phyloP scores from a whole-genome alignment of 2,888 invertebrate genomes.

The Branchipolynoe longqiensis region DNA sequence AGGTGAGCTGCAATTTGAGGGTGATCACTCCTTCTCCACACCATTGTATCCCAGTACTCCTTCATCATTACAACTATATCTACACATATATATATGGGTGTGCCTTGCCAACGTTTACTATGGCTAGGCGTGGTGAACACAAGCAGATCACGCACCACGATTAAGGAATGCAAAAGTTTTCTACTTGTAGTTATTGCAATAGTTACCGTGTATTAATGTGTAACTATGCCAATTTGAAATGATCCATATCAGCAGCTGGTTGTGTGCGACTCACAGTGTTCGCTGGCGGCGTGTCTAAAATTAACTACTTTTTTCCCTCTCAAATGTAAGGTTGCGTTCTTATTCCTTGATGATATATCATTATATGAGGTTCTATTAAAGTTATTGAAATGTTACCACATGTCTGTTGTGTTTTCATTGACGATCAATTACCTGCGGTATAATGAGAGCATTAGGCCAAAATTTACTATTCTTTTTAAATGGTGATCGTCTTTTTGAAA shows the following conservation, averaged over 20 bases:
- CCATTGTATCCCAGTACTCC: conserved; percentile 12
- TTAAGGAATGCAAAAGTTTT: conserved; percentile 57
- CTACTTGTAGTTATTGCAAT: conserved; percentile 46
- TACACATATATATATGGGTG: conserved; percentile 16
- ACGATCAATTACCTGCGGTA: too few species aligned
- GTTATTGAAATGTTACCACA: conserved; percentile 24
- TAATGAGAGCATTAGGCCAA: too few species aligned
- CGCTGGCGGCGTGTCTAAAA: conserved; percentile 27
- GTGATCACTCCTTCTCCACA: neutral
- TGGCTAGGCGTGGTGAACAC: conserved; percentile 46
- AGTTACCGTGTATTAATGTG: conserved; percentile 19
- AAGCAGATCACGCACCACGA: conserved; percentile 31
- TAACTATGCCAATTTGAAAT: neutral
- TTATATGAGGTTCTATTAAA: conserved; percentile 53
- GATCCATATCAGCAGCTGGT: conserved; percentile 28
- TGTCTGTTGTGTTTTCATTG: too few species aligned
- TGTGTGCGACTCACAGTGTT: conserved; percentile 6
- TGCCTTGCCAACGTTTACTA: conserved; percentile 52
- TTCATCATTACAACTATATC: conserved; percentile 10
- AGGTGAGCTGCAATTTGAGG: conserved; percentile 1
- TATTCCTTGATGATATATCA: conserved; percentile 53
- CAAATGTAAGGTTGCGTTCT: conserved; percentile 55
- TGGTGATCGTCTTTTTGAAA: too few species aligned
- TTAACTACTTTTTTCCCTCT: conserved; percentile 47
- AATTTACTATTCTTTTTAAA: too few species aligned